Evolutionary conservation across 2,113 vertebrate genomes (phyloP).

Genomic region (Natator depressus): DNA sequence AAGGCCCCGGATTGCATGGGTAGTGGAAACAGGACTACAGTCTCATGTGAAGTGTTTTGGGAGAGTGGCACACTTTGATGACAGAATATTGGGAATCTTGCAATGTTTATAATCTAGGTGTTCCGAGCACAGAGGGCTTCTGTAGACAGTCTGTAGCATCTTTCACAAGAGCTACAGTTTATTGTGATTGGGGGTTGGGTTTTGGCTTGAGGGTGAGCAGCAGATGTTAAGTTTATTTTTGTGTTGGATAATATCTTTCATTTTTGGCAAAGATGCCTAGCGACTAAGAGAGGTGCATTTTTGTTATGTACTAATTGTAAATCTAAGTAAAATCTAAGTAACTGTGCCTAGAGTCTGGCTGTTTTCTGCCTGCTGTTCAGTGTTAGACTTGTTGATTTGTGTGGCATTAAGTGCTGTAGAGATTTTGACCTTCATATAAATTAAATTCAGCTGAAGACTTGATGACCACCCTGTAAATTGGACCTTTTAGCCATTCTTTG

Average conservation of each 20-base stretch:
- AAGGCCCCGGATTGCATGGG: background rate
- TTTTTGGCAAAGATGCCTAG: background rate
- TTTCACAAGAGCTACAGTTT: background rate
- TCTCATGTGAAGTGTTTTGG: background rate
- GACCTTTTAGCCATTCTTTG: background rate
- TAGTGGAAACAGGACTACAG: background rate
- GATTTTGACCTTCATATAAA: background rate
- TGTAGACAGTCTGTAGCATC: background rate
- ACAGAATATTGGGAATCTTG: background rate
- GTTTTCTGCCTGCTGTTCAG: background rate
- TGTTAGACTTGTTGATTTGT: background rate
- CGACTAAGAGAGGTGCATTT: background rate
- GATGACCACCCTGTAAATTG: background rate
- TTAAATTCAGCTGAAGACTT: background rate
- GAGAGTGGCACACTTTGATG: background rate
- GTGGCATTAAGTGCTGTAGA: background rate
- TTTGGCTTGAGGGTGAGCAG: background rate
- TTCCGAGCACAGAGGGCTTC: background rate
- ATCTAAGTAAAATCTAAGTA: background rate
- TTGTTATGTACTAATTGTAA: background rate
- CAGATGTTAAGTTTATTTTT: background rate
- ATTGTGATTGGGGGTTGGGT: background rate
- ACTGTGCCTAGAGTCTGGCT: background rate
- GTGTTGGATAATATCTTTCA: background rate
- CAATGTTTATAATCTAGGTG: background rate